Conservation (phyloP, 2,797 vertebrate species). For the Premnoplex brunnescens region DNA sequence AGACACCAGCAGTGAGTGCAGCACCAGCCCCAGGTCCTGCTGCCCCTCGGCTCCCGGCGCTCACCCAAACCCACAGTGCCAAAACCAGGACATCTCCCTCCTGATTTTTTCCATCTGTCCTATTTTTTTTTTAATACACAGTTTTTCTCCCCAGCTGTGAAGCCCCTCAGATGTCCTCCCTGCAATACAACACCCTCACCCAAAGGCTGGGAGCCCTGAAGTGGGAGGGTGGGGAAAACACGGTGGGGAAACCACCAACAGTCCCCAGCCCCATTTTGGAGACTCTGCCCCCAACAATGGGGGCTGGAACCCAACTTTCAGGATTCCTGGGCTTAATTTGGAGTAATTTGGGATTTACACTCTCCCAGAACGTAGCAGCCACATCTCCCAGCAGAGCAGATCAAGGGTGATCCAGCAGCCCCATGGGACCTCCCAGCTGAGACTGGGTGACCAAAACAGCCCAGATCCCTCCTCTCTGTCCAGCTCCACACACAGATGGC, state of each 20-base stretch:
- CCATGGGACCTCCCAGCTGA: not conserved
- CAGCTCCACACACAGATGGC: fast-evolving
- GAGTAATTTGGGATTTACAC: not conserved
- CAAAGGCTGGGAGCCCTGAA: not conserved
- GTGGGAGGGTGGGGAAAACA: not conserved
- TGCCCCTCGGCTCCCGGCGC: fast-evolving
- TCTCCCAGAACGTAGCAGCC: fast-evolving
- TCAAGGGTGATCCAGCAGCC: not conserved
- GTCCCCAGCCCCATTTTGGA: not conserved
- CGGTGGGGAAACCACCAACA: fast-evolving
- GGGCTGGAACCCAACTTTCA: not conserved
- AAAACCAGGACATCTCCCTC: not conserved
- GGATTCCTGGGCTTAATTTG: not conserved
- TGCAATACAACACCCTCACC: fast-evolving
- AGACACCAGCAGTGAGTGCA: not conserved
- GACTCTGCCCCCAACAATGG: not conserved
- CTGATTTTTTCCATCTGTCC: not conserved
- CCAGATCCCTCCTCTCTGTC: not conserved
- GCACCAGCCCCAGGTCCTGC: fast-evolving
- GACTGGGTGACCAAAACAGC: not conserved
- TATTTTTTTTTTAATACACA: not conserved
- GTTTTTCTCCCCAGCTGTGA: not conserved
- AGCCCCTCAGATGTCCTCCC: fast-evolving
- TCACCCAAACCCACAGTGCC: not conserved
- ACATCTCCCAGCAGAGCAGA: not conserved